Evolutionary conservation across 2,888 invertebrate genomes (phyloP).

Genomic region (Stegana nigrithorax): DNA sequence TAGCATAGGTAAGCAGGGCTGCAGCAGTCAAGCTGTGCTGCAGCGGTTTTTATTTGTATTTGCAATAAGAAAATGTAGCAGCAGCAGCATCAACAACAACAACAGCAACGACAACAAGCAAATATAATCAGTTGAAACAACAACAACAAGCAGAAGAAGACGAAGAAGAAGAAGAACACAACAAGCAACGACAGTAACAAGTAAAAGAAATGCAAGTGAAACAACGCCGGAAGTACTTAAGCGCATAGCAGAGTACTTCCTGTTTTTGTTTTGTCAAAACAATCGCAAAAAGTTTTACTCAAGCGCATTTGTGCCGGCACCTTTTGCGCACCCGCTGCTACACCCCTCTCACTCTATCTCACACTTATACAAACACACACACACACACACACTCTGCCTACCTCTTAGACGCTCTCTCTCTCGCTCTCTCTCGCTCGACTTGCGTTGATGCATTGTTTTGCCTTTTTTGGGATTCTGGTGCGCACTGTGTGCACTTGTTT

Average conservation of each 20-base stretch:
- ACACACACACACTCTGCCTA: slow-evolving; percentile 6
- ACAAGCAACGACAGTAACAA: slow-evolving; percentile 37
- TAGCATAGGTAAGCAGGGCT: no score
- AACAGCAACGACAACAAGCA: slow-evolving; percentile 6
- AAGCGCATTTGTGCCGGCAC: slow-evolving; percentile 38
- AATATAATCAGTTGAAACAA: slow-evolving; percentile 2
- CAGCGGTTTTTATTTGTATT: no score
- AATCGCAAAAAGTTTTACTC: slow-evolving; percentile 34
- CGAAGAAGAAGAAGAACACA: slow-evolving; percentile 13
- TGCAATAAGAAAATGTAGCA: no score
- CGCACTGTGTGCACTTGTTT: no score
- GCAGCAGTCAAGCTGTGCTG: no score
- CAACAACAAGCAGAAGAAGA: slow-evolving; percentile 3
- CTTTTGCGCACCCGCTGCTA: no score
- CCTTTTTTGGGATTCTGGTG: no score
- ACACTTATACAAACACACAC: no score
- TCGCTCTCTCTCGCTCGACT: neutral
- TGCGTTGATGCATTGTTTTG: neutral
- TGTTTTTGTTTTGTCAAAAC: slow-evolving; percentile 63
- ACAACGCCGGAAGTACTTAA: slow-evolving; percentile 59
- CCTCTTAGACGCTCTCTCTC: neutral
- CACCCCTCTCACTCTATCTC: no score
- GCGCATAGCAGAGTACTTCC: slow-evolving; percentile 60
- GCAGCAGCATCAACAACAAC: slow-evolving; percentile 33
- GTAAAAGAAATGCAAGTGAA: neutral